A percentile compares a stretch with the other conserved stretches of the same genome.
Evolutionary conservation across 2,888 invertebrate genomes (phyloP).

Genomic region (Lypha dubia): DNA sequence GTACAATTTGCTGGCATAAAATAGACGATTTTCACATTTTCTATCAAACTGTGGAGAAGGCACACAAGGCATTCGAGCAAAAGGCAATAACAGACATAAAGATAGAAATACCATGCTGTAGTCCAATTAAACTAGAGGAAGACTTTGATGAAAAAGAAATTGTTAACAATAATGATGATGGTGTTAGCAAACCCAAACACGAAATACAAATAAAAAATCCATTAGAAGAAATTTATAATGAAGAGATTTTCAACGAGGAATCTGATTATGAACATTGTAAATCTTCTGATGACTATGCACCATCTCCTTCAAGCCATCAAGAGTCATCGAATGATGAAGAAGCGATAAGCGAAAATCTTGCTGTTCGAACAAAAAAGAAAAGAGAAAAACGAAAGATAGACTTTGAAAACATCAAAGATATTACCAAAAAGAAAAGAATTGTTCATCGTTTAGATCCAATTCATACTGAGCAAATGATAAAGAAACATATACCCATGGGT

Average conservation of each 20-base stretch:
- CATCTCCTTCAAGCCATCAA: constrained; percentile 18
- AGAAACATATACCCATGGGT: constrained; percentile 81
- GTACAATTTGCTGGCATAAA: constrained; percentile 80
- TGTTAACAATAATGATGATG: background rate
- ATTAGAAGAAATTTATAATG: constrained; percentile 37
- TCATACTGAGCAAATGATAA: constrained; percentile 79
- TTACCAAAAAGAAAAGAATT: constrained; percentile 49
- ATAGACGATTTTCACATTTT: constrained; percentile 81
- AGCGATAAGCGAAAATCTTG: background rate
- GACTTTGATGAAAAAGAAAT: constrained; percentile 36
- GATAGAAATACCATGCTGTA: constrained; percentile 21
- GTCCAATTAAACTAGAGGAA: constrained; percentile 46
- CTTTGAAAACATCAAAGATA: background rate
- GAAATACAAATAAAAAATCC: constrained; percentile 45
- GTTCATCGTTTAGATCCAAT: constrained; percentile 56
- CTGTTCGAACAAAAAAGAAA: background rate
- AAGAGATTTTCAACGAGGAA: background rate
- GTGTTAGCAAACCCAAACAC: background rate
- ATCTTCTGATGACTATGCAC: constrained; percentile 43
- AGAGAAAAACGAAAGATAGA: background rate
- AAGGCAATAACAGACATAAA: constrained; percentile 21
- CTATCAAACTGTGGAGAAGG: constrained; percentile 79
- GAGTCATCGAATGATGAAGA: constrained; percentile 39
- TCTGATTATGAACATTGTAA: constrained; percentile 43
- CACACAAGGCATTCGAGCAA: constrained; percentile 74